A percentile compares a stretch with the other conserved stretches of the same genome.
Conservation (phyloP, 2,113 vertebrate species). For the Desmodus rotundus region DNA sequence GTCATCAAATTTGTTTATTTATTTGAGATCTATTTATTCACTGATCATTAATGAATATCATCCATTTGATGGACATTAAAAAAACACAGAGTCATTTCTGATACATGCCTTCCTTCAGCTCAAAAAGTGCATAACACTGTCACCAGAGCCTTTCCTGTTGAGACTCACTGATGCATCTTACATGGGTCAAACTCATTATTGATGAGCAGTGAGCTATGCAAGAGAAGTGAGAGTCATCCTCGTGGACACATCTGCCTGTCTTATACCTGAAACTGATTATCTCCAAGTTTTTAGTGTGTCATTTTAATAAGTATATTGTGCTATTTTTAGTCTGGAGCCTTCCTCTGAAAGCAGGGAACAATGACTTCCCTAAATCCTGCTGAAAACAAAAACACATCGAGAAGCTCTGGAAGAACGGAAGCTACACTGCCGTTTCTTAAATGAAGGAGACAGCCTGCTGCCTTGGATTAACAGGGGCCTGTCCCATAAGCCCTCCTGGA, state of each 20-base stretch:
- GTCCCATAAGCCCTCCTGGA: background rate
- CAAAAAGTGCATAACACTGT: background rate
- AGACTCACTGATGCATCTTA: background rate
- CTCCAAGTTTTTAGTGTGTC: background rate
- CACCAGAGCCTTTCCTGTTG: background rate
- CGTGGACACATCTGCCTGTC: background rate
- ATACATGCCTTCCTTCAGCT: background rate
- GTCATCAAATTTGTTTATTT: background rate
- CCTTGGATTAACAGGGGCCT: background rate
- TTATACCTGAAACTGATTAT: background rate
- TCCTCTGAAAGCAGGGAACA: background rate
- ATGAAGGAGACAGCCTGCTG: background rate
- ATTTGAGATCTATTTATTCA: background rate
- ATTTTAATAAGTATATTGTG: background rate
- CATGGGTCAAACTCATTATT: conserved; percentile 17
- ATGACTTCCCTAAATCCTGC: background rate
- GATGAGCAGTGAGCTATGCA: background rate
- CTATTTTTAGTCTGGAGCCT: background rate
- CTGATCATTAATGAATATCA: background rate
- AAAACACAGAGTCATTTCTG: background rate
- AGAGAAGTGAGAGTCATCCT: background rate
- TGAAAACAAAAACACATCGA: background rate
- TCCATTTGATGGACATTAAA: background rate
- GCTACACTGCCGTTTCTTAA: background rate
- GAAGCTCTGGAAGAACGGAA: background rate